Conservation (phyloP, 2,888 invertebrate species). For the Pseudococcus jackbeardsleyi region DNA sequence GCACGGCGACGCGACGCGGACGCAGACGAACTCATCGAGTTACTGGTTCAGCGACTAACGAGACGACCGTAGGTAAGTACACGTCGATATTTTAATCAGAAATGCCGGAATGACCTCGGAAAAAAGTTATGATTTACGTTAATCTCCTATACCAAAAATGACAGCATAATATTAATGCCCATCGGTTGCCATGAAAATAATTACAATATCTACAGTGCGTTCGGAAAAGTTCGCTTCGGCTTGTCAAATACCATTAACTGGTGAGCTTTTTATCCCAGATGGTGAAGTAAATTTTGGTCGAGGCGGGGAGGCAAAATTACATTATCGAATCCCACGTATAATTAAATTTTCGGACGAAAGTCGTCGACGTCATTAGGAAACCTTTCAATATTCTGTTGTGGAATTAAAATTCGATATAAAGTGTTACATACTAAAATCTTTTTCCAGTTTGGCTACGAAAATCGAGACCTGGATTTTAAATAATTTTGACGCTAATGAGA, state of each 20-base stretch:
- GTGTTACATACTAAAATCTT: not conserved
- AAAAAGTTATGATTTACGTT: slow-evolving; percentile 52
- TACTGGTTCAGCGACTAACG: slow-evolving; percentile 26
- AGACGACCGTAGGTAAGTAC: not conserved
- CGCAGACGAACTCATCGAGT: slow-evolving; percentile 8
- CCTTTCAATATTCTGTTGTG: not conserved
- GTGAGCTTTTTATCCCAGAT: not conserved
- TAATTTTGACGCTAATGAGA: too few species aligned
- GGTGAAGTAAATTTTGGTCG: not conserved
- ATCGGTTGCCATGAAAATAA: slow-evolving; percentile 52
- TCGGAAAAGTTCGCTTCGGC: not conserved
- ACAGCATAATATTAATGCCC: slow-evolving; percentile 56
- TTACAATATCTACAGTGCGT: slow-evolving; percentile 34
- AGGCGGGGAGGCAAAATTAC: not conserved
- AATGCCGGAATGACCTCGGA: slow-evolving; percentile 52
- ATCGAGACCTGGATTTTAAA: too few species aligned
- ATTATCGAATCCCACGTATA: not conserved
- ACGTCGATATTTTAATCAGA: slow-evolving; percentile 53
- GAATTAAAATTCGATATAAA: not conserved
- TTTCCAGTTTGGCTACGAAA: not conserved
- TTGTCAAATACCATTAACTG: not conserved
- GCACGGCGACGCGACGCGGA: not conserved
- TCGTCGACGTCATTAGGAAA: not conserved
- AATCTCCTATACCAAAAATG: slow-evolving; percentile 42
- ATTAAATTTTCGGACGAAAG: slow-evolving; percentile 11